Percentiles rank a stretch among this genome's conserved stretches.
Evolutionary conservation across 2,888 invertebrate genomes (phyloP).

Genomic region (Steromphala cineraria): DNA sequence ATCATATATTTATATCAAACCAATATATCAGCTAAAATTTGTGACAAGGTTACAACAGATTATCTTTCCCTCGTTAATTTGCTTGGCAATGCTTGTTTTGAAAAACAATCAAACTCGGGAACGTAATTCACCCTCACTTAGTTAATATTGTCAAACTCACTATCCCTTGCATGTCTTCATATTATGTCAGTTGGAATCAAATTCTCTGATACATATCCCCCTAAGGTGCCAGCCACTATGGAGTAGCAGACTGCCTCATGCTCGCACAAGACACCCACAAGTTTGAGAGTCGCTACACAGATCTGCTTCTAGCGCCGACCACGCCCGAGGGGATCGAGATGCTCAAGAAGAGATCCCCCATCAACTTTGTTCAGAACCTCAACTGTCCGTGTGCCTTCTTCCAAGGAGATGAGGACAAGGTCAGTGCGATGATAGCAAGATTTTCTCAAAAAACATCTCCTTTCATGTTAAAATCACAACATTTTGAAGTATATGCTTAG

Average conservation of each 20-base stretch:
- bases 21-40: too few species aligned
- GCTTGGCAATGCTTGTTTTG: too few species aligned
- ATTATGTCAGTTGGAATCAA: background rate
- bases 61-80: too few species aligned
- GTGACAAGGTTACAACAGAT: too few species aligned
- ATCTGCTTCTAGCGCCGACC: conserved; percentile 69
- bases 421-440: conserved; percentile 29
- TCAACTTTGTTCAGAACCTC: conserved; percentile 72
- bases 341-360: conserved; percentile 72
- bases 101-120: too few species aligned
- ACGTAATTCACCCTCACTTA: too few species aligned
- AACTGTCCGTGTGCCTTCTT: conserved; percentile 75
- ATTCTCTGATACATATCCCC: conserved; percentile 12
- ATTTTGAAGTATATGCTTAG: too few species aligned
- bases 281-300: conserved; percentile 75
- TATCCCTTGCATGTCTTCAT: too few species aligned
- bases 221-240: conserved; percentile 75
- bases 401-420: conserved; percentile 75
- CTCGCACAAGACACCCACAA: conserved; percentile 75
- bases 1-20: too few species aligned
- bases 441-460: too few species aligned
- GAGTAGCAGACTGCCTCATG: conserved; percentile 74
- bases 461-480: too few species aligned
- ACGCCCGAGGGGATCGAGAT: conserved; percentile 49
- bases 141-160: too few species aligned